These are phyloP conservation scores for Bactericera cockerelli DNA, from an alignment of 1,140 invertebrate genomes.

Conservation along the genomic window DNA sequence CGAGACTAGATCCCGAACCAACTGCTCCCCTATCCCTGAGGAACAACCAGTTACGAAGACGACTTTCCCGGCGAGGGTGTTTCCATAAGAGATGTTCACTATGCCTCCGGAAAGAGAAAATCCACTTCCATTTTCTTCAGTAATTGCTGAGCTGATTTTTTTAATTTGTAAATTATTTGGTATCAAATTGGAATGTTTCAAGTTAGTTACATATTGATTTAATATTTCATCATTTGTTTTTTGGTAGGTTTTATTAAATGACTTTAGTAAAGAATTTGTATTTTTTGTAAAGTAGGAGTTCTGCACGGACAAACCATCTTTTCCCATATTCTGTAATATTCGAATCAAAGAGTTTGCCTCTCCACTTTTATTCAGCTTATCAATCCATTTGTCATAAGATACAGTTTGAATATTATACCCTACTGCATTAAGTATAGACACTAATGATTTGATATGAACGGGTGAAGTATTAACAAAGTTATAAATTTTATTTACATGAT, in stretches of 20 bases:
- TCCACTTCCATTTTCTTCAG: too few relatives aligned
- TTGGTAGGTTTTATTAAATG: constrained; percentile 14
- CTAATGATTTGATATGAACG: constrained; percentile 17
- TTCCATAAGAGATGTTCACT: neutral
- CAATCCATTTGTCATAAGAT: constrained; percentile 20
- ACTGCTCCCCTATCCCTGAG: constrained; percentile 23
- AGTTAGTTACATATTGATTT: constrained; percentile 5
- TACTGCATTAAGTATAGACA: constrained; percentile 13
- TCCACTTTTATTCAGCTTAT: constrained; percentile 5
- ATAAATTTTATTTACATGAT: constrained; percentile 29
- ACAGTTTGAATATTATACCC: constrained; percentile 20
- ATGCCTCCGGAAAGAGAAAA: neutral
- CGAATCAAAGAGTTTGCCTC: constrained; percentile 10
- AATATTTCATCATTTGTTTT: constrained; percentile 6
- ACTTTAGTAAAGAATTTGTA: constrained; percentile 7
- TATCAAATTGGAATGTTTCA: constrained; percentile 10
- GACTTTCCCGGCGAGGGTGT: constrained; percentile 18
- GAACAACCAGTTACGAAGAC: constrained; percentile 23
- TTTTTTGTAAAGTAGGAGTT: constrained; percentile 11
- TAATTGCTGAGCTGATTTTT: neutral
- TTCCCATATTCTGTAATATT: neutral
- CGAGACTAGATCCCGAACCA: constrained; percentile 19
- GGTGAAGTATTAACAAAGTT: constrained; percentile 27
- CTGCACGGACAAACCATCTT: constrained; percentile 6
- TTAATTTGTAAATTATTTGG: neutral